Percentiles rank a stretch among this genome's conserved stretches.
Evolutionary conservation across 2,797 vertebrate species (phyloP).

Genomic region (Echiichthys vipera): DNA sequence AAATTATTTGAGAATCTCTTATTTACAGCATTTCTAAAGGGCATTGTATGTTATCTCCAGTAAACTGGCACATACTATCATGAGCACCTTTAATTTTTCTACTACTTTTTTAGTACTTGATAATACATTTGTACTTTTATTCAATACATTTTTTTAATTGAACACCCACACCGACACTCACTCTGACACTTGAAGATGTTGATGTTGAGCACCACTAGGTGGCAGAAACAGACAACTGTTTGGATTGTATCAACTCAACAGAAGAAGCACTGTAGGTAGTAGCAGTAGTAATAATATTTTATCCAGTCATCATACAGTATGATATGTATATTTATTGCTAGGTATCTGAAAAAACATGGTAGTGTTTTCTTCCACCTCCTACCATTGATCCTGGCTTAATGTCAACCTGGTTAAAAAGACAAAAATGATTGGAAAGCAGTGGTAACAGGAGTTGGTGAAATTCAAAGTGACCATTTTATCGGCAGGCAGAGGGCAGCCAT

Average conservation of each 20-base stretch:
- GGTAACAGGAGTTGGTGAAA: not conserved
- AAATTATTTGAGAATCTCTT: no score
- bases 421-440: not conserved
- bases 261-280: not conserved
- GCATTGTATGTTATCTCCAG: no score
- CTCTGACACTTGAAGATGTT: not conserved
- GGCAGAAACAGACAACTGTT: conserved; percentile 33
- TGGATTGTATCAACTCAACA: not conserved
- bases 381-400: not conserved
- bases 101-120: no score
- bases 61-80: no score
- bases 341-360: not conserved
- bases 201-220: conserved; percentile 41
- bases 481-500: no score
- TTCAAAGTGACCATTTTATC: conserved; percentile 1
- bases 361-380: not conserved
- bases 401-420: not conserved
- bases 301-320: no score
- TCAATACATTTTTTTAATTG: no score
- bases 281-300: no score
- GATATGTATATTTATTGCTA: no score
- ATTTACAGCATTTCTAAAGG: no score
- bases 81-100: no score
- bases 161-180: not conserved
- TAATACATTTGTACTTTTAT: no score